Conservation (phyloP, 2,888 invertebrate species). For the Drosophila fulvimacula region DNA sequence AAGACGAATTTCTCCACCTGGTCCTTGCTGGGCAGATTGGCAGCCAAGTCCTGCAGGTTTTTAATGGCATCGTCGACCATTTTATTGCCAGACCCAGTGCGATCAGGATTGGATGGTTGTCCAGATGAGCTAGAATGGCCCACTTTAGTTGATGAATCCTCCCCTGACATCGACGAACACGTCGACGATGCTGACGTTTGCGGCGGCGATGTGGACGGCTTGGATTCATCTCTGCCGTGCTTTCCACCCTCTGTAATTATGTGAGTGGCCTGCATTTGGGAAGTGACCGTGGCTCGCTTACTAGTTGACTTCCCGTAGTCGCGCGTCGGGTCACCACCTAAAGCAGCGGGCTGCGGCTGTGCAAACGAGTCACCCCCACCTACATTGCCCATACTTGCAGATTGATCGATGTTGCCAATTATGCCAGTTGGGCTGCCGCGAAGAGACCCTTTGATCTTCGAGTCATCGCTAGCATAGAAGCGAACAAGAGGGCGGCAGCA, state of each 20-base stretch:
- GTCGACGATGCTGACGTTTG: neutral
- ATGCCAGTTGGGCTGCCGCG: conserved; percentile 23
- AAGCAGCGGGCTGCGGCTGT: conserved; percentile 15
- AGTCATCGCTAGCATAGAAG: conserved; percentile 30
- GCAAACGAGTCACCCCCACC: conserved; percentile 1
- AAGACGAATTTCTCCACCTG: conserved; percentile 80
- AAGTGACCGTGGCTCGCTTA: conserved; percentile 22
- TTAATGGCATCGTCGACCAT: conserved; percentile 48
- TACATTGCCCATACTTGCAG: conserved; percentile 3
- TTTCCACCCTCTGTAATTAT: conserved; percentile 23
- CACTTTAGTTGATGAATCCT: neutral
- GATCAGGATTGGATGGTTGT: neutral
- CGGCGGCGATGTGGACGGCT: neutral
- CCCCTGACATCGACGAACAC: neutral
- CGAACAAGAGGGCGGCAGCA: conserved; percentile 25
- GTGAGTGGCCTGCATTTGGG: conserved; percentile 20
- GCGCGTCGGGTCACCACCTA: conserved; percentile 6
- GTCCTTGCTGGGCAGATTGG: conserved; percentile 72
- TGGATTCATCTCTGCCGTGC: conserved; percentile 21
- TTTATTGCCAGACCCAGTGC: neutral
- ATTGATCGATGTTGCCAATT: conserved; percentile 20
- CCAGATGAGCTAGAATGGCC: neutral
- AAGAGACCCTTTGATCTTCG: conserved; percentile 24
- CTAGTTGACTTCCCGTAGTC: conserved; percentile 6
- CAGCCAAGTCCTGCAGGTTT: conserved; percentile 52